Evolutionary conservation across 2,888 invertebrate species (phyloP).

Genomic region (Eudasyphora cyanicolor): DNA sequence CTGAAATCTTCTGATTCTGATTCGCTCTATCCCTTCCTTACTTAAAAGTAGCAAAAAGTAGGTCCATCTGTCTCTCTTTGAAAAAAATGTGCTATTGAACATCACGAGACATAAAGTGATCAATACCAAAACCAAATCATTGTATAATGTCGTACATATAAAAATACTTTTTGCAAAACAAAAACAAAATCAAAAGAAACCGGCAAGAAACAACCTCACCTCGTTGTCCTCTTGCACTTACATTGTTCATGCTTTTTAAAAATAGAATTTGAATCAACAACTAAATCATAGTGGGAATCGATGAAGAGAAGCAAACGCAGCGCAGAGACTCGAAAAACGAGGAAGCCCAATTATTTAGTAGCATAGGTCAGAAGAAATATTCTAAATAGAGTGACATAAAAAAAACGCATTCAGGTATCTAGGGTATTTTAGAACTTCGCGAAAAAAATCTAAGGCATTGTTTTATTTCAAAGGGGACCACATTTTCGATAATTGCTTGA

Average conservation of each 20-base stretch:
- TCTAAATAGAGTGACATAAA: no score
- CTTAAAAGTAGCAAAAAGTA: background rate
- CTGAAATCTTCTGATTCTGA: constrained; percentile 7
- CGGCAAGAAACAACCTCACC: background rate
- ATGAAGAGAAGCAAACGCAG: background rate
- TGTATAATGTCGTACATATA: no score
- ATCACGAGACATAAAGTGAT: constrained; percentile 30
- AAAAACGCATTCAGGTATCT: no score
- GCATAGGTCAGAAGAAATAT: background rate
- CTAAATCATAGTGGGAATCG: background rate
- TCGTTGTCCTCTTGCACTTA: background rate
- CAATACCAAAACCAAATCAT: background rate
- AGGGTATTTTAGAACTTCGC: no score
- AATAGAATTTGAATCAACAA: constrained; percentile 7
- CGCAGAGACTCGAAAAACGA: no score
- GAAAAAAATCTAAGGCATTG: no score
- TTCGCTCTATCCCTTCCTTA: no score
- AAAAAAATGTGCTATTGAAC: constrained; percentile 12
- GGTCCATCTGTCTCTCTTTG: background rate
- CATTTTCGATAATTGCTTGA: no score
- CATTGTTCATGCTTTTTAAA: background rate
- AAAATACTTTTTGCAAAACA: background rate
- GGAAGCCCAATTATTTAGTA: background rate
- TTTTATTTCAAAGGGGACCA: no score
- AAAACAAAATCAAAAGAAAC: background rate